phyloP scores from a whole-genome alignment of 1,140 invertebrate species.

The Drosophila bipectinata region DNA sequence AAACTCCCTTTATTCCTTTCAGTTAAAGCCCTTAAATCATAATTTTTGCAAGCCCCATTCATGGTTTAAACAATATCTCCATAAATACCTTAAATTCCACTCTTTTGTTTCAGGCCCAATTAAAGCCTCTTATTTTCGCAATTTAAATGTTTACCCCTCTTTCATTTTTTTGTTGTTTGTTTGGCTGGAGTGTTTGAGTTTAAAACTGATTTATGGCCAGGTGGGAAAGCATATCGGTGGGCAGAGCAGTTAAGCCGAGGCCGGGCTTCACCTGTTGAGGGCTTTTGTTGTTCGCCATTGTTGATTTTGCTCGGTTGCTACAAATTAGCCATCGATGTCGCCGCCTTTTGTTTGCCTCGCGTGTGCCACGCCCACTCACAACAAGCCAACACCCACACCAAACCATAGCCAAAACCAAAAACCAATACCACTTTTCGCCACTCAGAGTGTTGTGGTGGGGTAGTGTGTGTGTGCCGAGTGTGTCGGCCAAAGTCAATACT shows the following conservation, averaged over 20 bases:
- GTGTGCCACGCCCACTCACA: neutral
- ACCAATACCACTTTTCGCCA: neutral
- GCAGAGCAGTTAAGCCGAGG: neutral
- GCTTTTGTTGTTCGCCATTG: constrained; percentile 23
- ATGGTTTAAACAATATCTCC: neutral
- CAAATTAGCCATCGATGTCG: constrained; percentile 37
- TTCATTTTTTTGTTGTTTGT: neutral
- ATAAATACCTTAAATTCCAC: neutral
- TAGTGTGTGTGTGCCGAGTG: neutral
- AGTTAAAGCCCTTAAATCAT: too few relatives aligned
- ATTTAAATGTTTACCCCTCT: too few relatives aligned
- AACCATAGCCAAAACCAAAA: neutral
- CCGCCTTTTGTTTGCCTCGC: constrained; percentile 23
- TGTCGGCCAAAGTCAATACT: constrained; percentile 29
- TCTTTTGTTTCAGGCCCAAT: neutral
- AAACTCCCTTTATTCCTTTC: too few relatives aligned
- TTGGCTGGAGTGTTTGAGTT: neutral
- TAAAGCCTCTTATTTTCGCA: neutral
- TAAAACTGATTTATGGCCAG: constrained; percentile 11
- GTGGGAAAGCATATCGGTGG: too few relatives aligned
- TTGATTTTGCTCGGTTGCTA: constrained; percentile 19
- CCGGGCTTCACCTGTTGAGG: constrained; percentile 7
- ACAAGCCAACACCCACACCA: neutral
- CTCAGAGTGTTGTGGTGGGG: neutral
- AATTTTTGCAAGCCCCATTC: too few relatives aligned